Conservation (phyloP, 2,888 invertebrate species). For the Chromoteleia sp. region DNA sequence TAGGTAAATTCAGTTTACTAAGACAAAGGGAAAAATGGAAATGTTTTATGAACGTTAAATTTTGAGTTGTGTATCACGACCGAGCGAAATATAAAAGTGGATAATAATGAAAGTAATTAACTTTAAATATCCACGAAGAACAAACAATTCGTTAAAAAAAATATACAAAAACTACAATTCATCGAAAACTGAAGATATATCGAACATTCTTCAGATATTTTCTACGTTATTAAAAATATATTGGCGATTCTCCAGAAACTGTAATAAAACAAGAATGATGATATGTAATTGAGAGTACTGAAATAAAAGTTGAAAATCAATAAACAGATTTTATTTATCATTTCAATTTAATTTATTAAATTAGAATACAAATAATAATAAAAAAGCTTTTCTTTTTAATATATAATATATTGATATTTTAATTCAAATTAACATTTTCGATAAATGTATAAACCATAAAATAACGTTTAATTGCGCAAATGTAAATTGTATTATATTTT, state of each 20-base stretch:
- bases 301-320: too few species aligned
- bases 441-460: too few species aligned
- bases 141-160: slow-evolving; percentile 18
- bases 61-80: neutral
- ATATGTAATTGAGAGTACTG: neutral
- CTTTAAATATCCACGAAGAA: slow-evolving; percentile 5
- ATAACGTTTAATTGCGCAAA: too few species aligned
- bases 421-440: too few species aligned
- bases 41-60: neutral
- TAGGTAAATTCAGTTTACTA: neutral
- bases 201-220: slow-evolving; percentile 44
- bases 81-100: neutral
- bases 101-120: slow-evolving; percentile 27
- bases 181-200: slow-evolving; percentile 11
- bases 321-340: too few species aligned
- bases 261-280: slow-evolving; percentile 16
- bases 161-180: slow-evolving; percentile 4
- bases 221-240: slow-evolving; percentile 43
- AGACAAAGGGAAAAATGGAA: neutral
- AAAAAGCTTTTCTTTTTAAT: too few species aligned
- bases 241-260: slow-evolving; percentile 24
- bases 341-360: too few species aligned
- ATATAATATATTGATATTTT: too few species aligned
- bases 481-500: slow-evolving; percentile 3
- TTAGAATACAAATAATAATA: too few species aligned